phyloP scores from a whole-genome alignment of 1,140 invertebrate species.

The Rhysida immarginata region DNA sequence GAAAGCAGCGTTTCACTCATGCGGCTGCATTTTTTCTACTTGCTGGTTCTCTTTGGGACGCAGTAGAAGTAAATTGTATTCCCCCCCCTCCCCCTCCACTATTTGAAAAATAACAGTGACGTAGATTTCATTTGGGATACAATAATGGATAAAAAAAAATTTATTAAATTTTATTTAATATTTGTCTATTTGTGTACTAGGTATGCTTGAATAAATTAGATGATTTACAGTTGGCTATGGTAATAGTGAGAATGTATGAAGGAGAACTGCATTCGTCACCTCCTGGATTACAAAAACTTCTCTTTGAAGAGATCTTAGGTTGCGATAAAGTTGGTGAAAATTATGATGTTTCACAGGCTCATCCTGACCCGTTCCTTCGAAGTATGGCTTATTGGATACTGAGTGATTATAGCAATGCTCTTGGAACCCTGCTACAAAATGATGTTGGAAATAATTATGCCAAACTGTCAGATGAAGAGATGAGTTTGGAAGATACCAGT shows the following conservation, averaged over 20 bases:
- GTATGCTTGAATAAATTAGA: constrained; percentile 80
- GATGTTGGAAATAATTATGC: constrained; percentile 64
- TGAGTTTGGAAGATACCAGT: neutral
- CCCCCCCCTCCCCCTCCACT: neutral
- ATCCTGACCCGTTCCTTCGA: constrained; percentile 90
- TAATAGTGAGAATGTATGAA: constrained; percentile 84
- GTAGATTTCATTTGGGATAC: neutral
- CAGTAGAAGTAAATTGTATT: constrained; percentile 61
- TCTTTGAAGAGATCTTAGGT: constrained; percentile 44
- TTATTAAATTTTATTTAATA: no score
- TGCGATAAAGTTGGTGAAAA: constrained; percentile 33
- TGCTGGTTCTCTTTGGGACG: constrained; percentile 83
- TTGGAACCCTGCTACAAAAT: constrained; percentile 73
- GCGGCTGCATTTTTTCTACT: constrained; percentile 91
- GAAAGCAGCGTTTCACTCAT: constrained; percentile 86
- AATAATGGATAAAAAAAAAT: neutral
- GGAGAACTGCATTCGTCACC: constrained; percentile 54
- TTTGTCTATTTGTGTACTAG: constrained; percentile 26
- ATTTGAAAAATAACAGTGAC: neutral
- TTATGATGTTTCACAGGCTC: constrained; percentile 50
- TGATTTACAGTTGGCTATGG: constrained; percentile 90
- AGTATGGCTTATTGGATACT: constrained; percentile 96
- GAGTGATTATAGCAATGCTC: constrained; percentile 74
- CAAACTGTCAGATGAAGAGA: constrained; percentile 47
- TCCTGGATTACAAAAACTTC: constrained; percentile 51